Evolutionary conservation across 2,113 vertebrate species (phyloP), one percentile per base, ranked within the genome.

Genomic region (Coregonus clupeaformis): DNA sequence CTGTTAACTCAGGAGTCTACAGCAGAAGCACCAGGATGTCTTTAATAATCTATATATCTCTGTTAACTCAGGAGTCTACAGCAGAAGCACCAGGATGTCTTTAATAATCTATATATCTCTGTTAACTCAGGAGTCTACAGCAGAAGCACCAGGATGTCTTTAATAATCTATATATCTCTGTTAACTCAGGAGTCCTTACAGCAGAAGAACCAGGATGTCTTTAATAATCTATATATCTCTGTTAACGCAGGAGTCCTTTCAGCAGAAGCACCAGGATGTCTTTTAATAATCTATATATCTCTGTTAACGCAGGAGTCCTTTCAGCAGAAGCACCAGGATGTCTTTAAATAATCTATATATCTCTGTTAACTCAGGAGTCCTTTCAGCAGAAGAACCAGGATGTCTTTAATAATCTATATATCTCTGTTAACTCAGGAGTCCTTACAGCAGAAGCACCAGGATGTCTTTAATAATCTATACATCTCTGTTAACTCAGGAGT

Each of bases 121-220:
- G 32, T 32, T 32, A 32, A 32, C 32, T 49, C 69, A 64, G 16
- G 63, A 6, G 2, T 16, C 29, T 32, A 32, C 32, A 32, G 30
- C 30, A 32, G 30, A 6, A 32, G 30, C 30, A 32, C 30, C 30
- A 30, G 30, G 30, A 30, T 36, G 32, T 36, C 32, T 36, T 36
- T 36, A 36, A 2, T 42, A 42, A 42, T 76, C 24, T 72, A 64
- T 20, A 13, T 42, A 42, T 42, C 36, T 42, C 2, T 42, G 36
- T 42, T 42, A 42, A 42, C 36, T 42, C 92, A 99, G 98, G 94
- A 91, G 6, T 94, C 92, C 0, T 94, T 99, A 77, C 91, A 85
- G 0, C 93, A 96, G 91, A 99, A 98, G 80, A 1, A 27, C 27
- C 27, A 27, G 27, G 27, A 27, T 27, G 27, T 27, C 27, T 27